Evolutionary conservation across 2,113 vertebrate genomes (phyloP), one percentile per base, ranked within the genome.

Genomic region (Okapia johnstoni): DNA sequence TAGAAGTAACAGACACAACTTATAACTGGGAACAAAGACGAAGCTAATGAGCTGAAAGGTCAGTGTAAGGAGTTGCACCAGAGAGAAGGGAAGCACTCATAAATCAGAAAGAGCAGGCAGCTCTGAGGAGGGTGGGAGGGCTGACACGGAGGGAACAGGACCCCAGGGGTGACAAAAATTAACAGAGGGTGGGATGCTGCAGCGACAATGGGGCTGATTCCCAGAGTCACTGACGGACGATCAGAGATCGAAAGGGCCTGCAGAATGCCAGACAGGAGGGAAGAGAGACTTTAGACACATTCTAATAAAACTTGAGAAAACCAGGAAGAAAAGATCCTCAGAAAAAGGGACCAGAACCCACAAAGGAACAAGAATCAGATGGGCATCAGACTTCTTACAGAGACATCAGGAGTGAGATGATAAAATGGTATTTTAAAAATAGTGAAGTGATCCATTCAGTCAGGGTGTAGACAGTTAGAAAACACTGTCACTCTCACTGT

Each of bases 111-210:
- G 28, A 2, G 26, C 11, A 1, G 0, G 10, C 0, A 21, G 57
- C 19, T 1, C 63, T 7, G 4, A 2, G 36, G 54, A 40, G 76
- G 3, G 76, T 0, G 0, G 8, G 5, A 11, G 17, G 4, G 63
- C 55, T 23, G 14, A 25, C 40, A 5, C 0, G 0, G 46, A 63
- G 23, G 1, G 9, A 2, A 8, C 4, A 12, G 46, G 87, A 1
- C 5, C 10, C 21, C 54, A 1, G 4, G 87, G 26, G 2, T 1
- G 21, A 85, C 19, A 11, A n/a, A 6, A 6, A 5, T 8, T 17
- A 30, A 19, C 9, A 7, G 0, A 30, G 26, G n/a, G 3, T 1
- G 19, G 17, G 25, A 13, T 0, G 7, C 2, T 2, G 25, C 26
- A 15, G 23, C 28, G 5, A 0, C 84, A 1, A 0, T 10, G 50